Percentiles rank a stretch among this genome's conserved stretches.
Conservation (phyloP, 2,888 invertebrate species). For the Drosophila nr. perissopoda region DNA sequence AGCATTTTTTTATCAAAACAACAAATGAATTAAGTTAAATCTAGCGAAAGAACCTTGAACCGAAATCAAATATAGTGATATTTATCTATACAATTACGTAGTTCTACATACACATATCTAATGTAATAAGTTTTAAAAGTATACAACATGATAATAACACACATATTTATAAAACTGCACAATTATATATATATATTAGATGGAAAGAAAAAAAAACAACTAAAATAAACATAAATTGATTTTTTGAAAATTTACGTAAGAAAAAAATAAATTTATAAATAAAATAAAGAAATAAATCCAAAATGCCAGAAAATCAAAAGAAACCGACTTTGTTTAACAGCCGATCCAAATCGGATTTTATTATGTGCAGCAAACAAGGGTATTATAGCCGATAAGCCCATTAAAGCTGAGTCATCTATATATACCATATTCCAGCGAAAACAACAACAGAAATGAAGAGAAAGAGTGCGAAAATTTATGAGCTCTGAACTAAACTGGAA, state of each 20-base stretch:
- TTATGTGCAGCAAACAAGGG: constrained; percentile 18
- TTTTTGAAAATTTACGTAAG: constrained; percentile 48
- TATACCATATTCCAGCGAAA: constrained; percentile 48
- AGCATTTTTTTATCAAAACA: constrained; percentile 30
- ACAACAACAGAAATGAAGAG: constrained; percentile 4
- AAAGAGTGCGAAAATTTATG: constrained; percentile 59
- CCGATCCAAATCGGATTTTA: constrained; percentile 14
- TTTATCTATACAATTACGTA: constrained; percentile 68
- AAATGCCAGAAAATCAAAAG: constrained; percentile 34
- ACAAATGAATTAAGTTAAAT: constrained; percentile 21
- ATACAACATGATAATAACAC: constrained; percentile 25
- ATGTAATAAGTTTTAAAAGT: constrained; percentile 36
- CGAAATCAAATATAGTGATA: constrained; percentile 80
- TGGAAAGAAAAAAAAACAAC: background rate
- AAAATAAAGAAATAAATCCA: constrained; percentile 45
- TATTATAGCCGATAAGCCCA: constrained; percentile 27
- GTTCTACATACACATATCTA: constrained; percentile 12
- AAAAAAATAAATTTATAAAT: constrained; percentile 18
- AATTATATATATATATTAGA: constrained; percentile 23
- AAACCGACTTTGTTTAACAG: constrained; percentile 8
- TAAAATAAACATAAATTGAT: constrained; percentile 36
- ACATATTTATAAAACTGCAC: constrained; percentile 52
- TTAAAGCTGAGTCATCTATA: constrained; percentile 33
- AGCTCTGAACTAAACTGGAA: constrained; percentile 14
- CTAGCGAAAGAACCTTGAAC: constrained; percentile 65